Evolutionary conservation across 2,888 invertebrate species (phyloP), one percentile per base, ranked within the genome.

Genomic region (Platerodrilus igneus): DNA sequence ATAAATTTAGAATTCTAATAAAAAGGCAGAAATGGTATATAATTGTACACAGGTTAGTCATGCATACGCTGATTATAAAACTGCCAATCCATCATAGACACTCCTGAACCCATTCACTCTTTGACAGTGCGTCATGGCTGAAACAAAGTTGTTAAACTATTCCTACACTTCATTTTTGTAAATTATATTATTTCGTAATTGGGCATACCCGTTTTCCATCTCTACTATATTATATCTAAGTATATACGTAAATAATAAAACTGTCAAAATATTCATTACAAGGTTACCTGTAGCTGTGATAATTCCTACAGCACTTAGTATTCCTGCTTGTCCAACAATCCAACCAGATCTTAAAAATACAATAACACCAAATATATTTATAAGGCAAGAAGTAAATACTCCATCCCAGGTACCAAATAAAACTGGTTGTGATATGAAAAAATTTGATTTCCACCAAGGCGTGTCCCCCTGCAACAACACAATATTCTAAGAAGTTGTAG

Each of bases 401-500:
- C 96, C 96, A 70, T 96, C 96, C 91, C 92, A 96, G 1, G 94
- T 93, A 8, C 96, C 95, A 73, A 97, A 96, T 33, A 95, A 72
- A 35, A 95, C 88, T 19, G 93, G 94, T 67, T 95, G 91, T 18
- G 92, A 91, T 68, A 96, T 85, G 64, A 96, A 93, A 69, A 96
- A 94, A 64, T 94, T 93, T 17, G 92, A 86, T 69, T 92, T 89
- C 93, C 93, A 95, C 94, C 94, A 95, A 32, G 90, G 89, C 51
- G 82, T 81, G 58, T 83, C 80, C 51, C 81, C 84, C 85, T 44
- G 20, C 5, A 31, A 41, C n/a, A n/a, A n/a, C n/a, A n/a, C n/a
- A 8, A 20, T 9, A 14, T 23, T 16, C n/a, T 4, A 25, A 2
- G 21, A 2, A 9, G 13, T 14, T 34, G 19, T 13, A 27, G n/a